phyloP scores from a whole-genome alignment of 1,140 invertebrate genomes.

The Paraescarpia echinospica region DNA sequence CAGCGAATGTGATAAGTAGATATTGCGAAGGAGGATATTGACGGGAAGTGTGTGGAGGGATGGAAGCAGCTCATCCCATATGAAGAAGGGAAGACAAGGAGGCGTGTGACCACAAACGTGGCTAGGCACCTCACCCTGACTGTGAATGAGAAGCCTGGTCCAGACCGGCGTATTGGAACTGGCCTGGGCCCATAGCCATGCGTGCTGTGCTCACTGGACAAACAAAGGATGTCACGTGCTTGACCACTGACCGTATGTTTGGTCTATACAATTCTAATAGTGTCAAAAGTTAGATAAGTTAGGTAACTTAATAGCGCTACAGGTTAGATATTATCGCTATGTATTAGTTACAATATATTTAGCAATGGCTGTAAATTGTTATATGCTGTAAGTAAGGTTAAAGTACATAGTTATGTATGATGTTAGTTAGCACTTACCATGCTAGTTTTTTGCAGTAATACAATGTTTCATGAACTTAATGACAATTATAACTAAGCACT shows the following conservation, averaged over 20 bases:
- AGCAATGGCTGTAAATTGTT: too few species aligned
- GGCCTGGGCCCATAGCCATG: too few species aligned
- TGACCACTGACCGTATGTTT: not conserved
- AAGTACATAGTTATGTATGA: too few species aligned
- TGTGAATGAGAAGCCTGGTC: not conserved
- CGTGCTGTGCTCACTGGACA: not conserved
- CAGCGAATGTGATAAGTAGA: not conserved
- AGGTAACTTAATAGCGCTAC: too few species aligned
- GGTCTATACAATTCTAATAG: not conserved
- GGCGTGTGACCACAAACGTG: not conserved
- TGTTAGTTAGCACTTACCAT: too few species aligned
- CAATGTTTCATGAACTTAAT: too few species aligned
- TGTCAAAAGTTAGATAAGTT: too few species aligned
- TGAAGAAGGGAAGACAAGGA: not conserved
- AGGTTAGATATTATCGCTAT: too few species aligned
- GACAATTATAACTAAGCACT: too few species aligned
- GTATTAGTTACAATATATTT: too few species aligned
- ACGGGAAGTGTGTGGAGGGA: not conserved
- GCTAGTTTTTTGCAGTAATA: too few species aligned
- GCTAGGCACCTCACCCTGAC: not conserved
- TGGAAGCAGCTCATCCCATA: not conserved
- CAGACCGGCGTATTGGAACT: not conserved
- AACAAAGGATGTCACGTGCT: not conserved
- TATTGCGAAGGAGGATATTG: not conserved
- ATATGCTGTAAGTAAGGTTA: too few species aligned